These are phyloP conservation scores for Harlomillsia oculata DNA, from an alignment of 1,140 invertebrate species.

Conservation along the genomic window DNA sequence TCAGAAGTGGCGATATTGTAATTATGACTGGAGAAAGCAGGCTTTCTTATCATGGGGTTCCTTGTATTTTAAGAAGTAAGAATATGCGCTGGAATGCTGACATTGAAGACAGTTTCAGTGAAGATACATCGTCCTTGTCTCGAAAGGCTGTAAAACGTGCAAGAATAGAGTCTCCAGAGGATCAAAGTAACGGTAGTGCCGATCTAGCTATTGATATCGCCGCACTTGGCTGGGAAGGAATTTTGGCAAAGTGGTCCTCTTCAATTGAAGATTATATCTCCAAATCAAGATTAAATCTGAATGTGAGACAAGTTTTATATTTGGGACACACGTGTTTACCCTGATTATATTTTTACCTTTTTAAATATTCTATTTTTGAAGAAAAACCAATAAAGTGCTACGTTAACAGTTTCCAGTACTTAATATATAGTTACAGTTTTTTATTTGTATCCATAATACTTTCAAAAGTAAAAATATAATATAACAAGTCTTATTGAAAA, in stretches of 20 bases:
- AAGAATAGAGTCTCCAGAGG: conserved; percentile 4
- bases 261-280: conserved; percentile 44
- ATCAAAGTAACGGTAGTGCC: conserved; percentile 17
- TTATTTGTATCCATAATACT: not conserved
- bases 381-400: no score
- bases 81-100: conserved; percentile 44
- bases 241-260: not conserved
- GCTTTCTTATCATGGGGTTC: conserved; percentile 71
- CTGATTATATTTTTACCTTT: no score
- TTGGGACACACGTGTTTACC: conserved; percentile 19
- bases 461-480: no score
- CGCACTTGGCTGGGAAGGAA: conserved; percentile 15
- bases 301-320: conserved; percentile 57
- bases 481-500: conserved; percentile 21
- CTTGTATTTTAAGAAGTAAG: conserved; percentile 54
- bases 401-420: no score
- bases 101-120: conserved; percentile 7
- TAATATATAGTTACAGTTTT: not conserved
- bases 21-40: conserved; percentile 68
- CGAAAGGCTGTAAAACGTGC: not conserved
- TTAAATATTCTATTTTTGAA: no score
- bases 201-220: not conserved
- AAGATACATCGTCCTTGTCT: not conserved
- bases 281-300: conserved; percentile 62
- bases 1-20: conserved; percentile 70